These are phyloP conservation scores for Octonoba sinensis DNA, from an alignment of 2,888 invertebrate genomes.

Conservation along the genomic window DNA sequence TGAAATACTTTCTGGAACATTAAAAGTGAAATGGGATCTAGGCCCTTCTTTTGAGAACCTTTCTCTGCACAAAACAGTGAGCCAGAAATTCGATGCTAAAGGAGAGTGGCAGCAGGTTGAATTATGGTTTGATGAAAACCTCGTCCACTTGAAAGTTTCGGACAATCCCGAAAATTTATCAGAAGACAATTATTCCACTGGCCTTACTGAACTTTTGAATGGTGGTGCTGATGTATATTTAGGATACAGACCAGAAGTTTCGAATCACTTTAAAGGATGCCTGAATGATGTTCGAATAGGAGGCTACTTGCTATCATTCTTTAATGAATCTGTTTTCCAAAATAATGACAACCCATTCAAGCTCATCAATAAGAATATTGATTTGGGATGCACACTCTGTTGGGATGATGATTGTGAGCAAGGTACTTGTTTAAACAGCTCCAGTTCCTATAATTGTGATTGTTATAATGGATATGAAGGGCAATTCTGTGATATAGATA, in stretches of 20 bases:
- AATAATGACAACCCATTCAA: constrained; percentile 65
- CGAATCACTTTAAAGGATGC: constrained; percentile 77
- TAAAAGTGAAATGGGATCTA: constrained; percentile 55
- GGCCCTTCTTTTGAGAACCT: constrained; percentile 41
- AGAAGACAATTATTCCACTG: constrained; percentile 40
- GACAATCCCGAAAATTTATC: constrained; percentile 40
- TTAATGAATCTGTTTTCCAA: constrained; percentile 79
- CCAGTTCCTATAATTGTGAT: constrained; percentile 80
- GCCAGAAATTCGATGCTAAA: constrained; percentile 35
- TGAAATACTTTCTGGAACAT: constrained; percentile 25
- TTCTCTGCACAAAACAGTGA: constrained; percentile 51
- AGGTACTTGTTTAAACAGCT: constrained; percentile 80
- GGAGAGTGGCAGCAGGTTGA: constrained; percentile 54
- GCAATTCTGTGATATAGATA: constrained; percentile 43
- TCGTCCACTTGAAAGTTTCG: constrained; percentile 37
- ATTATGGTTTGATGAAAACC: constrained; percentile 48
- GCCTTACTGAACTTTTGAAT: constrained; percentile 39
- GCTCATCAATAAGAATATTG: constrained; percentile 8
- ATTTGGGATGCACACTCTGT: constrained; percentile 80
- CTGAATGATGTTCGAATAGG: constrained; percentile 89
- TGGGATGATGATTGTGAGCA: constrained; percentile 80
- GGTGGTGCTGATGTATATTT: constrained; percentile 47
- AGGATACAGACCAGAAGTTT: constrained; percentile 34
- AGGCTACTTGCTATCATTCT: constrained; percentile 85
- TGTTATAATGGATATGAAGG: constrained; percentile 73